Evolutionary conservation across 2,797 vertebrate genomes (phyloP).

Genomic region (Sebastes nivosus): DNA sequence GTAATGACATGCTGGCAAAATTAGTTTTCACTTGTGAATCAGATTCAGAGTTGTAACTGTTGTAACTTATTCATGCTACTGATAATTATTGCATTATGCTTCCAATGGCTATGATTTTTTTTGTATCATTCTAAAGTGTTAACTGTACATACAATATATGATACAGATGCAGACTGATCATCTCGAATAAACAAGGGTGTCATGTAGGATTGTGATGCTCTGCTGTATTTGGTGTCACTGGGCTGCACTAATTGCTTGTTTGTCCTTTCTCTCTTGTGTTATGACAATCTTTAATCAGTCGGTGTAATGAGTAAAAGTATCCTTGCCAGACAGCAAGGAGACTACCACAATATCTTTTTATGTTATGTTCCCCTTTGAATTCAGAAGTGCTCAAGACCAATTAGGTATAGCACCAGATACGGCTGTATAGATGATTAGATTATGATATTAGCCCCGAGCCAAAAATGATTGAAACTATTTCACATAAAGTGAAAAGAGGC

Average conservation of each 20-base stretch:
- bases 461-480: slow-evolving; percentile 26
- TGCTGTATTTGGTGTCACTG: slow-evolving; percentile 38
- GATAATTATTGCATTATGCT: not conserved
- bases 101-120: not conserved
- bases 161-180: not conserved
- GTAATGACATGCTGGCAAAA: not conserved
- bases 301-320: slow-evolving; percentile 47
- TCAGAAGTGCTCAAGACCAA: slow-evolving; percentile 41
- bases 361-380: slow-evolving; percentile 26
- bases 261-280: slow-evolving; percentile 44
- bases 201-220: not conserved
- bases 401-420: slow-evolving; percentile 21
- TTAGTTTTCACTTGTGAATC: not conserved
- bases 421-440: slow-evolving; percentile 43
- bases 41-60: not conserved
- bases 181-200: not conserved
- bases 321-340: slow-evolving; percentile 9
- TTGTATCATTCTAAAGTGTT: not conserved
- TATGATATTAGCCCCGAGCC: slow-evolving; percentile 19
- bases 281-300: slow-evolving; percentile 51
- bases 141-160: not conserved
- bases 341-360: not conserved
- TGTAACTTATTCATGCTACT: not conserved
- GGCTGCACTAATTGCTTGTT: slow-evolving; percentile 58
- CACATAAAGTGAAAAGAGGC: slow-evolving; percentile 12